A percentile compares a stretch with the other conserved stretches of the same genome.
phyloP scores from a whole-genome alignment of 2,113 vertebrate genomes.

The Platysternon megacephalum region DNA sequence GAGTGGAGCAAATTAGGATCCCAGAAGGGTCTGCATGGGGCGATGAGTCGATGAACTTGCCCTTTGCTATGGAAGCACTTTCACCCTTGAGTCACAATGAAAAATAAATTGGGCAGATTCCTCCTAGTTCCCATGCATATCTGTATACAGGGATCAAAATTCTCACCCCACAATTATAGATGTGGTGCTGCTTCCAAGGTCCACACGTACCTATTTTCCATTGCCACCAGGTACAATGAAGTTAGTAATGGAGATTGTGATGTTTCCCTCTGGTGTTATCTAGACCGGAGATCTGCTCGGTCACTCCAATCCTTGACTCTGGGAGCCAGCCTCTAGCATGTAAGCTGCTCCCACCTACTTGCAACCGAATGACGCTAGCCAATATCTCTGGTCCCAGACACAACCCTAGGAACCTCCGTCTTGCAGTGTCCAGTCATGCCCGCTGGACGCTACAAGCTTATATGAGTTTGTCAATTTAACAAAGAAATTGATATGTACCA shows the following conservation, averaged over 20 bases:
- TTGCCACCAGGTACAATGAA: background rate
- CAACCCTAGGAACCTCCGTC: too few species aligned
- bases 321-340: too few species aligned
- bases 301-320: too few species aligned
- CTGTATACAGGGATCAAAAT: background rate
- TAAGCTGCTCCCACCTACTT: too few species aligned
- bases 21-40: slow-evolving; percentile 40
- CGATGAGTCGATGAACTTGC: background rate
- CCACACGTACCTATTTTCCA: rapidly evolving
- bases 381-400: too few species aligned
- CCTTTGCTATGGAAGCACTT: background rate
- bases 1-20: slow-evolving; percentile 63
- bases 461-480: too few species aligned
- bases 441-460: too few species aligned
- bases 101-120: background rate
- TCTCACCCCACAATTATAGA: background rate
- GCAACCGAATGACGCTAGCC: too few species aligned
- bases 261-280: too few species aligned
- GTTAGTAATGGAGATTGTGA: background rate
- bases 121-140: background rate
- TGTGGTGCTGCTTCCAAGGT: background rate
- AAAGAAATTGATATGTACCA: too few species aligned
- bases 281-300: too few species aligned
- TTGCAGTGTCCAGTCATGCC: too few species aligned
- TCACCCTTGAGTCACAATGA: background rate